Evolutionary conservation across 2,888 invertebrate genomes (phyloP).

Genomic region (Tiphia femorata): DNA sequence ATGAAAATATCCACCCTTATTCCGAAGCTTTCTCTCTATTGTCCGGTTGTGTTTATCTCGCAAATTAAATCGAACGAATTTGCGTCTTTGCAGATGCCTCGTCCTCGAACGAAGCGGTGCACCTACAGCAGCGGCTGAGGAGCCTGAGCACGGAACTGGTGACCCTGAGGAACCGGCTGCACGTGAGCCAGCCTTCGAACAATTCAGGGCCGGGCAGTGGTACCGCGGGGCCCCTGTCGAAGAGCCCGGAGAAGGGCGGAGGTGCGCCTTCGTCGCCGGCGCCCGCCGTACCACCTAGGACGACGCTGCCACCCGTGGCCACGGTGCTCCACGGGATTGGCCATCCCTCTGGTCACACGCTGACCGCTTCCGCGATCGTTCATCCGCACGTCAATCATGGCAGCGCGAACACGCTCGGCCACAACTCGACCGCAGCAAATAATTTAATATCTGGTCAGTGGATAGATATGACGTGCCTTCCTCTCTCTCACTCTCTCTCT

Average conservation of each 20-base stretch:
- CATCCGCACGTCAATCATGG: conserved; percentile 64
- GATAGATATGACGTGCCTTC: too few relatives aligned
- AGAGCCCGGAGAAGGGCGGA: conserved; percentile 48
- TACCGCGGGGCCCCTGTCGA: conserved; percentile 42
- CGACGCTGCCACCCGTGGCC: conserved; percentile 51
- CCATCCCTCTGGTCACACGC: conserved; percentile 60
- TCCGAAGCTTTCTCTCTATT: too few relatives aligned
- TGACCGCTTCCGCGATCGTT: conserved; percentile 65
- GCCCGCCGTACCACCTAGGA: conserved; percentile 66
- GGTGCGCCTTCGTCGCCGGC: conserved; percentile 51
- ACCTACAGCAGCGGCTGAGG: conserved; percentile 90
- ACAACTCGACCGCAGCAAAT: conserved; percentile 53
- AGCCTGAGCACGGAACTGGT: conserved; percentile 93
- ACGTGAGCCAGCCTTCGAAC: conserved; percentile 75
- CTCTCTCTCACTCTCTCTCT: too few relatives aligned
- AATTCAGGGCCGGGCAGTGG: conserved; percentile 53
- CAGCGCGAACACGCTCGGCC: conserved; percentile 54
- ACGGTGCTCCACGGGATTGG: conserved; percentile 52
- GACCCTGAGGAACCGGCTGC: conserved; percentile 89
- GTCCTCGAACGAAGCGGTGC: conserved; percentile 94
- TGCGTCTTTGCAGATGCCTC: conserved; percentile 92
- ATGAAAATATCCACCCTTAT: too few relatives aligned
- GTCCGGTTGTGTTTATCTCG: too few relatives aligned
- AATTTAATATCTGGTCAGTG: conserved; percentile 64
- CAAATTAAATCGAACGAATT: too few relatives aligned